Conservation (phyloP, 1,140 invertebrate species). For the Drosophila asahinai region DNA sequence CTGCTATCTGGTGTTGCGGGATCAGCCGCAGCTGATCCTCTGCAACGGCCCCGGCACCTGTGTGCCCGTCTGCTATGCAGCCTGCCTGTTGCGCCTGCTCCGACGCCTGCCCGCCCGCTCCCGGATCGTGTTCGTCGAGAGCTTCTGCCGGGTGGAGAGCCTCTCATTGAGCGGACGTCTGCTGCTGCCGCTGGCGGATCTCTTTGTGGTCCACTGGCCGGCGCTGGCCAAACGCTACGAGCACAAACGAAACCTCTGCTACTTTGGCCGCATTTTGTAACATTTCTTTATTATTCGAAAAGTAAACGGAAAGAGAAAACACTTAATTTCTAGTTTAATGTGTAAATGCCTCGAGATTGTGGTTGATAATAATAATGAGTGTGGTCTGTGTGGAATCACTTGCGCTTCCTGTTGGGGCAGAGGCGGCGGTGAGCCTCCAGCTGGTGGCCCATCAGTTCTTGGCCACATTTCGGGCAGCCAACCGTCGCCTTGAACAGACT, state of each 20-base stretch:
- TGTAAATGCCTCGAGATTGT: too few relatives aligned
- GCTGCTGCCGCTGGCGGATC: slow-evolving; percentile 92
- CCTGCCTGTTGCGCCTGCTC: slow-evolving; percentile 89
- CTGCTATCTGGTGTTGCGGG: slow-evolving; percentile 89
- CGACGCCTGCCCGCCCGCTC: slow-evolving; percentile 87
- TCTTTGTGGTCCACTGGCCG: slow-evolving; percentile 97
- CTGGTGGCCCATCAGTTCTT: slow-evolving; percentile 58
- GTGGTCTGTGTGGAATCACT: background rate
- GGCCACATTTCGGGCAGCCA: slow-evolving; percentile 88
- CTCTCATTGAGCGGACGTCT: slow-evolving; percentile 96
- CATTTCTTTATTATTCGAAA: background rate
- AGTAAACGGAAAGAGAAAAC: background rate
- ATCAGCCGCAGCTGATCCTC: slow-evolving; percentile 91
- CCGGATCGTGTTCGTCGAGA: slow-evolving; percentile 96
- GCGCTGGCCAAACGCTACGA: slow-evolving; percentile 86
- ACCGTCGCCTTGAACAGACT: slow-evolving; percentile 53
- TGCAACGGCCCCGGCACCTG: slow-evolving; percentile 99
- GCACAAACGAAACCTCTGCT: slow-evolving; percentile 87
- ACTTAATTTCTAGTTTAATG: background rate
- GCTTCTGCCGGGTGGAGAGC: slow-evolving; percentile 95
- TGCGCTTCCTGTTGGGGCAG: slow-evolving; percentile 21
- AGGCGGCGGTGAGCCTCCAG: slow-evolving; percentile 48
- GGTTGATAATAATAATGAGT: too few relatives aligned
- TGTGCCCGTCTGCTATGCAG: slow-evolving; percentile 93
- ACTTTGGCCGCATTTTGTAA: slow-evolving; percentile 87